A percentile compares a stretch with the other conserved stretches of the same genome.
These are phyloP conservation scores for Pristionchus arcanus DNA, from an alignment of 2,888 invertebrate species.

Conservation along the genomic window DNA sequence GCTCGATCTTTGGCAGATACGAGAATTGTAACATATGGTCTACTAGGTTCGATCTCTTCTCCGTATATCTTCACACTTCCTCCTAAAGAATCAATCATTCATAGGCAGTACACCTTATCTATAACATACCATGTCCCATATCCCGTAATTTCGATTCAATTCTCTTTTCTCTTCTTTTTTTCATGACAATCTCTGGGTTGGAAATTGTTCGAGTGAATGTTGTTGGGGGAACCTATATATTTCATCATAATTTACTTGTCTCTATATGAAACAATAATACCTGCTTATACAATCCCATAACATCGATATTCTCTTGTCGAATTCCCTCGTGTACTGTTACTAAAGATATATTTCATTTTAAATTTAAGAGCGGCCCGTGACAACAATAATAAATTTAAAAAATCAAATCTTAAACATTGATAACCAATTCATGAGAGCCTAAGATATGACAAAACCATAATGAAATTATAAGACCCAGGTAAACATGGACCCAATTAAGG, in stretches of 20 bases:
- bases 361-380: too few species aligned
- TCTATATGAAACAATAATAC: slow-evolving; percentile 33
- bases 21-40: slow-evolving; percentile 95
- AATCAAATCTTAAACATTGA: background rate
- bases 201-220: slow-evolving; percentile 99
- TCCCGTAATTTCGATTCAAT: slow-evolving; percentile 93
- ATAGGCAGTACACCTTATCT: too few species aligned
- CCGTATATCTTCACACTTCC: slow-evolving; percentile 89
- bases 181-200: slow-evolving; percentile 99
- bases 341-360: slow-evolving; percentile 53
- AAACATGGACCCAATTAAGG: too few species aligned
- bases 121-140: slow-evolving; percentile 68
- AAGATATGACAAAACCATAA: background rate
- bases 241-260: background rate
- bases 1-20: slow-evolving; percentile 94
- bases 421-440: background rate
- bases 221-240: slow-evolving; percentile 88
- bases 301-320: slow-evolving; percentile 61
- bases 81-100: slow-evolving; percentile 69
- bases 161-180: slow-evolving; percentile 94
- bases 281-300: slow-evolving; percentile 56
- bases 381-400: too few species aligned
- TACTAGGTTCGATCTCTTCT: slow-evolving; percentile 92
- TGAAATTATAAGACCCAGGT: too few species aligned
- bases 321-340: slow-evolving; percentile 66